Percentiles rank a stretch among this genome's conserved stretches.
Conservation (phyloP, 2,113 vertebrate species). For the Tamias sibiricus region DNA sequence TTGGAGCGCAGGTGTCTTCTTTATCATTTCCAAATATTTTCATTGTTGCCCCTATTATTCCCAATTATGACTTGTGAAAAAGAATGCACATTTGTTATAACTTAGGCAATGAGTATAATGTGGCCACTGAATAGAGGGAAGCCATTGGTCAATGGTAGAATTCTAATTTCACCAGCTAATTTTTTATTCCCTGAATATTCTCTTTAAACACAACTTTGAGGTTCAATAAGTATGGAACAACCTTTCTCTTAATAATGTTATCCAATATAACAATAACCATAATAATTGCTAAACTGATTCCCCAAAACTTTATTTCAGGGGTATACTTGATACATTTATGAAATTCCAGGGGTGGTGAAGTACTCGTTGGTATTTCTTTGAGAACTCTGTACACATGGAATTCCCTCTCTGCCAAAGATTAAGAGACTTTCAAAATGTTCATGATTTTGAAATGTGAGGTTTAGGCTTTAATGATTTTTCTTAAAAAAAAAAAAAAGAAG, state of each 20-base stretch:
- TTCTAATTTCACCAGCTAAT: neutral
- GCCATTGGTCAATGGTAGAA: neutral
- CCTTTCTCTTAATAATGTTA: neutral
- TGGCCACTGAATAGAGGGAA: neutral
- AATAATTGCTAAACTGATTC: neutral
- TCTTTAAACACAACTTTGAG: neutral
- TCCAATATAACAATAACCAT: neutral
- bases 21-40: neutral
- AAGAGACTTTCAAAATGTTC: neutral
- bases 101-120: neutral
- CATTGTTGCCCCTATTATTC: neutral
- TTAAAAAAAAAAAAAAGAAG: neutral
- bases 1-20: neutral
- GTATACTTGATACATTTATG: neutral
- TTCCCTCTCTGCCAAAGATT: neutral
- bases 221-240: neutral
- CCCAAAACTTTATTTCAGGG: neutral
- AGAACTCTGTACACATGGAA: neutral
- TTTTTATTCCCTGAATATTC: slow-evolving; percentile 32
- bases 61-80: neutral
- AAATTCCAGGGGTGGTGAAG: neutral
- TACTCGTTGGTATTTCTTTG: neutral
- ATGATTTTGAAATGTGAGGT: slow-evolving; percentile 14
- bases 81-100: neutral
- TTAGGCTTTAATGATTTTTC: slow-evolving; percentile 35